phyloP scores from a whole-genome alignment of 2,888 invertebrate genomes.

The Phlogophora meticulosa region DNA sequence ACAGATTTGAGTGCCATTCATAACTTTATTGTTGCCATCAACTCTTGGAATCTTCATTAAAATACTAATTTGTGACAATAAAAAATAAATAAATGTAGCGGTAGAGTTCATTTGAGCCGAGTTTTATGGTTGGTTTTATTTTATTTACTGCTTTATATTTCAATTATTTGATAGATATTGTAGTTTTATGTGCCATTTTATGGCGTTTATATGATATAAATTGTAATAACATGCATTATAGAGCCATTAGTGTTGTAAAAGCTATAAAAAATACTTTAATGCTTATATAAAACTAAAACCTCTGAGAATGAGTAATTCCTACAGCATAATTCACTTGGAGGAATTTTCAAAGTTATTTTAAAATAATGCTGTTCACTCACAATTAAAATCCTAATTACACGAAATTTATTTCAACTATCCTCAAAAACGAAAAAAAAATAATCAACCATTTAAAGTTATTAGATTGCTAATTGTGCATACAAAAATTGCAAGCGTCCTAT shows the following conservation, averaged over 20 bases:
- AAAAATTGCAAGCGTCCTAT: neutral
- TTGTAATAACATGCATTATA: conserved; percentile 40
- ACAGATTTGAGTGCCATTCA: conserved; percentile 85
- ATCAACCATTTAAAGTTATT: neutral
- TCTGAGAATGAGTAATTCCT: conserved; percentile 7
- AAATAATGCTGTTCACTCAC: neutral
- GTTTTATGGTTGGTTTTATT: conserved; percentile 61
- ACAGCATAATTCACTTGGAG: conserved; percentile 19
- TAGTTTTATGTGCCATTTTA: conserved; percentile 58
- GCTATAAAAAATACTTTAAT: conserved; percentile 27
- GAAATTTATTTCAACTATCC: neutral
- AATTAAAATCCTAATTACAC: neutral
- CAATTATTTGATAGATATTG: conserved; percentile 59
- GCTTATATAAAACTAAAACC: conserved; percentile 21
- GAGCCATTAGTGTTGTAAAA: conserved; percentile 39
- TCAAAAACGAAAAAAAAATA: neutral
- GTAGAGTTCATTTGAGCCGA: conserved; percentile 52
- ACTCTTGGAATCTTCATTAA: conserved; percentile 75
- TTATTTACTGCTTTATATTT: conserved; percentile 56
- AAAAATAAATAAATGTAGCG: conserved; percentile 70
- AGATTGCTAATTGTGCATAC: neutral
- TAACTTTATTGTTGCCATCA: conserved; percentile 83
- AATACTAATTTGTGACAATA: conserved; percentile 75
- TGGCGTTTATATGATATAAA: conserved; percentile 50
- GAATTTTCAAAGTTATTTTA: neutral